A percentile compares a stretch with the other conserved stretches of the same genome.
These are phyloP conservation scores for Lamellibrachia luymesi DNA, from an alignment of 1,140 invertebrate genomes.

Conservation along the genomic window DNA sequence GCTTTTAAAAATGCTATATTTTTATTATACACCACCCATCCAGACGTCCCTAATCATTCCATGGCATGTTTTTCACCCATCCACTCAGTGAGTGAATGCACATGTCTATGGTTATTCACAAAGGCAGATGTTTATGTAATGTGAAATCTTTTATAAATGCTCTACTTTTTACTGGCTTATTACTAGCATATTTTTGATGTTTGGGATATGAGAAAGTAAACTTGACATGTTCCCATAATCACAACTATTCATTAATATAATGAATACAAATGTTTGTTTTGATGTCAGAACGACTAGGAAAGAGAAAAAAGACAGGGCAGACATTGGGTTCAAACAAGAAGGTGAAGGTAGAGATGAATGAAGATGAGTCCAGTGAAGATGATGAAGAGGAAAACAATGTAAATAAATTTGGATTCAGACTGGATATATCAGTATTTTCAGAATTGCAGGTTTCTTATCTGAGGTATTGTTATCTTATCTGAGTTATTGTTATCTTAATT, in stretches of 20 bases:
- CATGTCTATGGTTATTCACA: background rate
- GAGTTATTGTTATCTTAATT: background rate
- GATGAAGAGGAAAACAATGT: constrained; percentile 27
- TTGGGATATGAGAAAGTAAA: background rate
- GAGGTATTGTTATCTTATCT: background rate
- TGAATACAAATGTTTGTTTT: constrained; percentile 15
- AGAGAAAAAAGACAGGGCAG: background rate
- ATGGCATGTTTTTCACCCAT: too few species aligned
- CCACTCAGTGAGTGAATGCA: background rate
- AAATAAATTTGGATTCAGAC: background rate
- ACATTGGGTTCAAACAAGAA: constrained; percentile 8
- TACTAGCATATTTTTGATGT: too few species aligned
- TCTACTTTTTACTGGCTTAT: too few species aligned
- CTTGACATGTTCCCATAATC: background rate
- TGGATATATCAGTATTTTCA: background rate
- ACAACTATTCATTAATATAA: constrained; percentile 21
- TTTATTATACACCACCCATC: too few species aligned
- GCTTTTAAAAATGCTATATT: too few species aligned
- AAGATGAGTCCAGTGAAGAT: constrained; percentile 20
- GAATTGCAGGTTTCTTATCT: background rate
- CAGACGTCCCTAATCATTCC: too few species aligned
- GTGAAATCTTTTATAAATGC: background rate
- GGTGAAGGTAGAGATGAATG: constrained; percentile 41
- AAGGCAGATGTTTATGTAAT: background rate
- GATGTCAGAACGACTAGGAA: constrained; percentile 7